Percentiles rank a stretch among this genome's conserved stretches.
These are phyloP conservation scores for Diabrotica undecimpunctata DNA, from an alignment of 1,140 invertebrate genomes.

Conservation along the genomic window DNA sequence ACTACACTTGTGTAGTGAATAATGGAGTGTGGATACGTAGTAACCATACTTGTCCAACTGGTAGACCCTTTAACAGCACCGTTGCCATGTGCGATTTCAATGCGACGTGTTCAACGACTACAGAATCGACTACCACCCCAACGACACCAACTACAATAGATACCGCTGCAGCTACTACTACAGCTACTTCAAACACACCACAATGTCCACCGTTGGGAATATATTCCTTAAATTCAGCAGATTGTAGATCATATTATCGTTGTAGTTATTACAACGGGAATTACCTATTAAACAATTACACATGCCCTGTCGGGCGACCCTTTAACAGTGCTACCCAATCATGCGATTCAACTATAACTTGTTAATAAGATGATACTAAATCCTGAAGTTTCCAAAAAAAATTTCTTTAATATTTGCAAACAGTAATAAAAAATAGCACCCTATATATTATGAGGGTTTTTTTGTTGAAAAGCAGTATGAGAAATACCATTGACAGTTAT, in stretches of 20 bases:
- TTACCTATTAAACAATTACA: constrained; percentile 8
- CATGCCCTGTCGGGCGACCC: background rate
- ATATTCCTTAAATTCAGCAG: background rate
- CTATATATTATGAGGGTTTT: too few species aligned
- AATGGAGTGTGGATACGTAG: too few species aligned
- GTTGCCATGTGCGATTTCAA: too few species aligned
- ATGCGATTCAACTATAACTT: background rate
- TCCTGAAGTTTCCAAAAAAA: background rate
- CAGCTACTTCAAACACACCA: background rate
- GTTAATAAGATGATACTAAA: background rate
- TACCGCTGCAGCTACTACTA: background rate
- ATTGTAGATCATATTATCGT: background rate
- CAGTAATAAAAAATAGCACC: too few species aligned
- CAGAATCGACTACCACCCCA: background rate
- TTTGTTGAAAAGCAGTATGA: too few species aligned
- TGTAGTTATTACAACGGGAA: constrained; percentile 7
- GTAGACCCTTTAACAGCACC: too few species aligned
- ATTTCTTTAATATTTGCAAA: background rate
- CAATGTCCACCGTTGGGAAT: background rate
- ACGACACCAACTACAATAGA: background rate
- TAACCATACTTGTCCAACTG: too few species aligned
- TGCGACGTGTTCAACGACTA: background rate
- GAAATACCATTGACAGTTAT: too few species aligned
- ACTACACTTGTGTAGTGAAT: too few species aligned
- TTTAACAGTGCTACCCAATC: background rate